Conservation (phyloP, 2,797 vertebrate genomes). For the Enteromius thamalakanensis region DNA sequence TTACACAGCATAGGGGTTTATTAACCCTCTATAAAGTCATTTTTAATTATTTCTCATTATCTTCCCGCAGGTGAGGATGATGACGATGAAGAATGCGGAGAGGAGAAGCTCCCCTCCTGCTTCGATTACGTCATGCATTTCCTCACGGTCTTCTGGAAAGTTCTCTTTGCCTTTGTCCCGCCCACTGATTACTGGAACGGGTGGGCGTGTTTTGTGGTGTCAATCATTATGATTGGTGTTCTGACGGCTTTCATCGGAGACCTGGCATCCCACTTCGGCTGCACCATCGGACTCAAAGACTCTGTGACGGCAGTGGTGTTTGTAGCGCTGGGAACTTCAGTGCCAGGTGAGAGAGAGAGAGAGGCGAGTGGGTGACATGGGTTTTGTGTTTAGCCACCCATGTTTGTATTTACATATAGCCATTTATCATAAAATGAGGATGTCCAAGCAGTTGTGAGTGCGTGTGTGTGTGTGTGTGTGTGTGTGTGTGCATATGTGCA, state of each 20-base stretch:
- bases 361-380: conserved; percentile 72
- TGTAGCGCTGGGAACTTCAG: conserved; percentile 94
- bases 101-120: conserved; percentile 98
- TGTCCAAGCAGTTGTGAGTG: not conserved
- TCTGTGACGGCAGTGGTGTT: conserved; percentile 97
- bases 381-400: conserved; percentile 11
- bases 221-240: conserved; percentile 95
- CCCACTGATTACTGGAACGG: conserved; percentile 99
- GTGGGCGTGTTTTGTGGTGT: conserved; percentile 97
- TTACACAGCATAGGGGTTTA: not conserved
- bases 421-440: conserved; percentile 32
- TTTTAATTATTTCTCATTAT: conserved; percentile 15
- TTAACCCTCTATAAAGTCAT: not conserved
- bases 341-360: conserved; percentile 84
- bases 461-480: conserved; percentile 20
- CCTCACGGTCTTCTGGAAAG: conserved; percentile 99
- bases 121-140: conserved; percentile 99
- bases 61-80: conserved; percentile 89
- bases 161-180: conserved; percentile 96
- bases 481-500: conserved; percentile 12
- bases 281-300: conserved; percentile 97
- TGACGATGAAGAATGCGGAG: conserved; percentile 94
- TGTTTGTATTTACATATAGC: conserved; percentile 25
- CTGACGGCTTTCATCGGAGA: conserved; percentile 96
- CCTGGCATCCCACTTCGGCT: conserved; percentile 95